Percentiles rank a stretch among this genome's conserved stretches.
These are phyloP conservation scores for Drosophila navojoa DNA, from an alignment of 1,140 invertebrate genomes.

Conservation along the genomic window DNA sequence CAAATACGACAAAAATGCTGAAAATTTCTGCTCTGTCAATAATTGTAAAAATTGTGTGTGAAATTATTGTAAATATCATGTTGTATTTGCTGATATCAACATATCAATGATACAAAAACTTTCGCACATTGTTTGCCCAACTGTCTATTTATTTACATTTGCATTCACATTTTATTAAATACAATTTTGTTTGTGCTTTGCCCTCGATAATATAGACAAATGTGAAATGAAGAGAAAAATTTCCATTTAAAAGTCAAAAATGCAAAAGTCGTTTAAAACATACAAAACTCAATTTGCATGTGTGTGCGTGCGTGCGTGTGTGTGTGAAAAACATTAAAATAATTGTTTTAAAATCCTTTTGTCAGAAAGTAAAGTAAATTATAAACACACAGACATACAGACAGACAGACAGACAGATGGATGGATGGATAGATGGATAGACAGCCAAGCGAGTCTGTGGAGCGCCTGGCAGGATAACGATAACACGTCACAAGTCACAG, in stretches of 20 bases:
- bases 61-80: constrained; percentile 9
- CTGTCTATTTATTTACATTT: constrained; percentile 69
- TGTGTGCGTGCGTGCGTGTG: constrained; percentile 23
- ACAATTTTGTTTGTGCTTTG: constrained; percentile 59
- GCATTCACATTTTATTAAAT: constrained; percentile 71
- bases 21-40: constrained; percentile 19
- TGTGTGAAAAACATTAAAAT: constrained; percentile 79
- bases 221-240: constrained; percentile 83
- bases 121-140: constrained; percentile 16
- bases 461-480: constrained; percentile 64
- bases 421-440: neutral
- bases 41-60: constrained; percentile 47
- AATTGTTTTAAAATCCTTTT: constrained; percentile 83
- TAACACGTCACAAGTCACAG: constrained; percentile 77
- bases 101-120: constrained; percentile 40
- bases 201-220: constrained; percentile 56
- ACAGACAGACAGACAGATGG: constrained; percentile 29
- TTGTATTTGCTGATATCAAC: constrained; percentile 36
- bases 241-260: constrained; percentile 81
- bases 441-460: constrained; percentile 33
- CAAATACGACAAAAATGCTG: constrained; percentile 34
- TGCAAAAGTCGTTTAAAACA: constrained; percentile 77
- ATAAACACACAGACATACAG: constrained; percentile 69
- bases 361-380: constrained; percentile 82
- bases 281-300: constrained; percentile 73